These are phyloP conservation scores for Ectobius pallidus DNA, from an alignment of 2,888 invertebrate genomes.

Conservation along the genomic window DNA sequence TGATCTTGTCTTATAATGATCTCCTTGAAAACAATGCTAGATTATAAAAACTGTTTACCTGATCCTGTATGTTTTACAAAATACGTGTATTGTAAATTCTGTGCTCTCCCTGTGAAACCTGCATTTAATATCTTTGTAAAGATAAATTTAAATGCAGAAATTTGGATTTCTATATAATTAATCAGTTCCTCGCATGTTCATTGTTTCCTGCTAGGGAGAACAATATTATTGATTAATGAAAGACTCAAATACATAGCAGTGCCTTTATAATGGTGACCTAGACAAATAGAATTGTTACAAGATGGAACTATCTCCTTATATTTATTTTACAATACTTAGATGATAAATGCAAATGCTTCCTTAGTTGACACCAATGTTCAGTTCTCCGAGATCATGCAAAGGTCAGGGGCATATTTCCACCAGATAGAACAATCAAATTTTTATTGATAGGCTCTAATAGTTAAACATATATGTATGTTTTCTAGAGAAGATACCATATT, in stretches of 20 bases:
- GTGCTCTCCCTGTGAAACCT: background rate
- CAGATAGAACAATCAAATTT: conserved; percentile 7
- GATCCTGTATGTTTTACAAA: background rate
- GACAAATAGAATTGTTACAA: conserved; percentile 19
- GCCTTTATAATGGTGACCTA: conserved; percentile 27
- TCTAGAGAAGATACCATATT: conserved; percentile 1
- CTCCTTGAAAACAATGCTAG: too few species aligned
- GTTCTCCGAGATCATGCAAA: background rate
- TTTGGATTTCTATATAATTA: too few species aligned
- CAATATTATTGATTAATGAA: background rate
- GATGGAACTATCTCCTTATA: background rate
- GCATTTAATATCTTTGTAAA: background rate
- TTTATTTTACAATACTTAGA: conserved; percentile 9
- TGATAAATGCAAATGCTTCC: conserved; percentile 11
- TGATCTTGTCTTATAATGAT: too few species aligned
- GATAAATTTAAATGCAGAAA: too few species aligned
- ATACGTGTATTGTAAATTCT: background rate
- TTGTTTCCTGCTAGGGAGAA: conserved; percentile 1
- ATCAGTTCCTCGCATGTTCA: conserved; percentile 1
- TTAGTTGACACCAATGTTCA: conserved; percentile 13
- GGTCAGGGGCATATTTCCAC: background rate
- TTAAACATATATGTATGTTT: conserved; percentile 1
- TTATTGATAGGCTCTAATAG: background rate
- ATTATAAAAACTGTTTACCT: too few species aligned
- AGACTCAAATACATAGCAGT: conserved; percentile 21